These are phyloP conservation scores for Cyanistes caeruleus DNA, from an alignment of 2,113 vertebrate species.

Conservation along the genomic window DNA sequence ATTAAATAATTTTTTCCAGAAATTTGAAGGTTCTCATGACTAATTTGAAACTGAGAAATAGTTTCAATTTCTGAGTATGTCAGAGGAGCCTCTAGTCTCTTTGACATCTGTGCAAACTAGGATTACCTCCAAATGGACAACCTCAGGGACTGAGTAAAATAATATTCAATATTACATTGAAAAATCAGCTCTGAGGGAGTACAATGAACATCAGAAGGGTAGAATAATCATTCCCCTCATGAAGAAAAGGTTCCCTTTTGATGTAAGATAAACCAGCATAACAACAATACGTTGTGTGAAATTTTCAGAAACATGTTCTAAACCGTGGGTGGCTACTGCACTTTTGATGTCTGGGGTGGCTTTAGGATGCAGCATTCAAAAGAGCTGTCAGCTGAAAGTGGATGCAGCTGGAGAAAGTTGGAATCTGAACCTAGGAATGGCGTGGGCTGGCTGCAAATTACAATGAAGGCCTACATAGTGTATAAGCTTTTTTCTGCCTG, in stretches of 20 bases:
- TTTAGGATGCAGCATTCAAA: slow-evolving; percentile 6
- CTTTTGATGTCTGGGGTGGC: slow-evolving; percentile 15
- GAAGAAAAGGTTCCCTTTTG: not conserved
- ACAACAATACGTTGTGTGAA: not conserved
- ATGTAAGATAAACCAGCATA: not conserved
- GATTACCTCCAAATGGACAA: not conserved
- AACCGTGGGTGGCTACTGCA: not conserved
- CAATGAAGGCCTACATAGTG: not conserved
- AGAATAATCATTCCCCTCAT: not conserved
- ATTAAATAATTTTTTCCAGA: not conserved
- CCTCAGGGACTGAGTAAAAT: not conserved
- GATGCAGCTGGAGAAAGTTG: slow-evolving; percentile 43
- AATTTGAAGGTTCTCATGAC: not conserved
- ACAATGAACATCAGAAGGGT: not conserved
- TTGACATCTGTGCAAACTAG: not conserved
- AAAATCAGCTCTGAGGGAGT: not conserved
- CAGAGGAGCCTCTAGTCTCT: not conserved
- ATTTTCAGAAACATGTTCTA: not conserved
- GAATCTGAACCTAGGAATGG: slow-evolving; percentile 27
- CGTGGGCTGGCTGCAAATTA: slow-evolving; percentile 5
- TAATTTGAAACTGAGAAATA: not conserved
- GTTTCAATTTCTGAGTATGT: not conserved
- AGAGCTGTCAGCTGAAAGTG: slow-evolving; percentile 33
- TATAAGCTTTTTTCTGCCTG: not conserved
- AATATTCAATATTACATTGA: not conserved